A percentile compares a stretch with the other conserved stretches of the same genome.
phyloP scores from a whole-genome alignment of 64 coral and sea anemone genomes.

The Exaiptasia diaphana region DNA sequence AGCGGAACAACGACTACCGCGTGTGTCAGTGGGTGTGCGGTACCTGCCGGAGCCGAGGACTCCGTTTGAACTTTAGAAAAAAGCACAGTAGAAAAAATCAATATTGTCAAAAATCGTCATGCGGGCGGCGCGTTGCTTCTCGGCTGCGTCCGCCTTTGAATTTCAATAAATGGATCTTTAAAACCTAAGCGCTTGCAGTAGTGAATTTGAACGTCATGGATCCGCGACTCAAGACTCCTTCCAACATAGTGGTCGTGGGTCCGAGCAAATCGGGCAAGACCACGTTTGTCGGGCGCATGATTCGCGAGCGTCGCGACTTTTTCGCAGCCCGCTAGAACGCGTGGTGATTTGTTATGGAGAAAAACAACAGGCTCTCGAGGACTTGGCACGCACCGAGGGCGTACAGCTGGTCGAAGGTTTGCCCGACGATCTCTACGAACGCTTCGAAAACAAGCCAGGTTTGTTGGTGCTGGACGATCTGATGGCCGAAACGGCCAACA shows the following conservation, averaged over 20 bases:
- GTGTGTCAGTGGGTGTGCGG: neutral
- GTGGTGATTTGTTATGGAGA: neutral
- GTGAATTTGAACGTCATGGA: too few species aligned
- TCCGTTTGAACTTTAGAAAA: too few species aligned
- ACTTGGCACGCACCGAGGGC: neutral
- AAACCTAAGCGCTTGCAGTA: too few species aligned
- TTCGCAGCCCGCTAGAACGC: neutral
- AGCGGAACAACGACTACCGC: neutral
- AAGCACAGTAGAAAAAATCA: too few species aligned
- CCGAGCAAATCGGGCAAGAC: neutral
- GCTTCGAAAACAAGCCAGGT: neutral
- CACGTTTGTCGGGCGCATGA: neutral
- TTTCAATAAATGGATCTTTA: too few species aligned
- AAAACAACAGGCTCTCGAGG: neutral
- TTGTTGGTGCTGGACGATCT: conserved; percentile 26
- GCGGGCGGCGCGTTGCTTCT: too few species aligned
- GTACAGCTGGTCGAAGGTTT: neutral
- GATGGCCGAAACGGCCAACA: conserved; percentile 14
- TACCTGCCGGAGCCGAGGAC: too few species aligned
- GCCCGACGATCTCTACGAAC: conserved; percentile 3
- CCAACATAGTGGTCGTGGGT: neutral
- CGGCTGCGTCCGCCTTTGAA: too few species aligned
- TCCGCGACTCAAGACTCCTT: neutral
- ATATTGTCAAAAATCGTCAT: too few species aligned
- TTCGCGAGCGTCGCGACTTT: neutral